Evolutionary conservation across 2,888 invertebrate genomes (phyloP), one percentile per base, ranked within the genome.

Genomic region (Anorthoa munda): DNA sequence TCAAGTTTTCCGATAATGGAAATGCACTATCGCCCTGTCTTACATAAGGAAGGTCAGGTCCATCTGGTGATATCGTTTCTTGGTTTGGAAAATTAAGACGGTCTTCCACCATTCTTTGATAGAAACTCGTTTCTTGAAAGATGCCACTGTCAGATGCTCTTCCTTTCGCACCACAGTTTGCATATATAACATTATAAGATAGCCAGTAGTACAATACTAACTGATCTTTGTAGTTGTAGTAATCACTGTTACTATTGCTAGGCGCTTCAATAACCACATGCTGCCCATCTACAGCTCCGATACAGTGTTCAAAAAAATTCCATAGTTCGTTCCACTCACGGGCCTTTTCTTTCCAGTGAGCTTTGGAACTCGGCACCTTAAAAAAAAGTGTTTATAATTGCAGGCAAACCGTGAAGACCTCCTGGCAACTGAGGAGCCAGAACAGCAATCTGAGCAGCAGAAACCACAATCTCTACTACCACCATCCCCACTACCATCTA

Each of bases 1-100:
- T 78, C 74, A 73, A 69, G 75, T 58, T 58, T 26, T 55, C 26
- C 56, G 71, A 71, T 71, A 65, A 58, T 65, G 71, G 64, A 55
- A 65, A 65, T 71, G 71, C 71, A 59, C 81, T 75, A 87, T 90
- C 90, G 86, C 88, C 86, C 58, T 79, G 73, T 21, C 72, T 53
- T 58, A 79, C 77, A 71, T 70, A 79, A 31, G 79, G 77, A 75
- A 79, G 53, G 64, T 71, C 61, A 48, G 72, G 74, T 56, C 70
- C 77, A 63, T 72, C 66, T 77, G 64, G 75, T 76, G 31, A 21
- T 77, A 83, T 74, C 66, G 83, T 72, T 64, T 77, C 71, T 26
- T 77, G 77, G 48, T 60, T 65, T 70, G 74, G 78, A 55, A 72
- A 71, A 51, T 74, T 72, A 66, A 73, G 65, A 53, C n/a, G 50